Conservation (phyloP, 2,113 vertebrate genomes). For the Lepisosteus osseus region DNA sequence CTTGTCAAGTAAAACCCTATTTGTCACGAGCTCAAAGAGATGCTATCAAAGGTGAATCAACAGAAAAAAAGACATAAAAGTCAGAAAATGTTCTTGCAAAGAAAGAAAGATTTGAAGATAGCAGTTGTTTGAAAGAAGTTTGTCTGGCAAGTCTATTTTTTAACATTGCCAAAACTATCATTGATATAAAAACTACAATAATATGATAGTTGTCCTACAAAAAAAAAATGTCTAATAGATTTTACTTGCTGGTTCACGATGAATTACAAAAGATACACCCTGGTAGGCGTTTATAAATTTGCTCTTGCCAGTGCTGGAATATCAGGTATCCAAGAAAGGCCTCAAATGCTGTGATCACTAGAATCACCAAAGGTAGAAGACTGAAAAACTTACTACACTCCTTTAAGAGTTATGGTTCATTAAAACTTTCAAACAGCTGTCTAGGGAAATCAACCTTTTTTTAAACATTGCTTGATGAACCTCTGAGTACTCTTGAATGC, state of each 20-base stretch:
- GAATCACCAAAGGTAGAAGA: slow-evolving; percentile 35
- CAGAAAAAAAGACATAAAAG: slow-evolving; percentile 30
- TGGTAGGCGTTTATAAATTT: no score
- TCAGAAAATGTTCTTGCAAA: slow-evolving; percentile 18
- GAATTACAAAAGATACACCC: no score
- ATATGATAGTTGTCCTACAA: not conserved
- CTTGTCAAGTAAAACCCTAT: slow-evolving; percentile 48
- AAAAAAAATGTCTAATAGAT: not conserved
- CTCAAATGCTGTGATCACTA: slow-evolving; percentile 20
- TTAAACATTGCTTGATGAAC: no score
- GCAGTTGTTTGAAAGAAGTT: slow-evolving; percentile 4
- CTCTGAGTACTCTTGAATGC: no score
- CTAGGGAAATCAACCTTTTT: no score
- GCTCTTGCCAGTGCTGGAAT: no score
- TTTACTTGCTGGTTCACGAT: not conserved
- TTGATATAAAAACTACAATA: slow-evolving; percentile 9
- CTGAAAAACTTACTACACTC: slow-evolving; percentile 35
- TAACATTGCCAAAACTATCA: not conserved
- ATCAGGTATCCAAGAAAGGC: slow-evolving; percentile 6
- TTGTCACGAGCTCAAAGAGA: slow-evolving; percentile 52
- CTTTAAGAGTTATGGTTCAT: slow-evolving; percentile 26
- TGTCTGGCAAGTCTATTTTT: not conserved
- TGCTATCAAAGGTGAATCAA: slow-evolving; percentile 56
- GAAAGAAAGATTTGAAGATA: not conserved
- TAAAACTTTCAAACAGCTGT: no score